These are phyloP conservation scores for Esox niger DNA, from an alignment of 2,113 vertebrate genomes.

Conservation along the genomic window DNA sequence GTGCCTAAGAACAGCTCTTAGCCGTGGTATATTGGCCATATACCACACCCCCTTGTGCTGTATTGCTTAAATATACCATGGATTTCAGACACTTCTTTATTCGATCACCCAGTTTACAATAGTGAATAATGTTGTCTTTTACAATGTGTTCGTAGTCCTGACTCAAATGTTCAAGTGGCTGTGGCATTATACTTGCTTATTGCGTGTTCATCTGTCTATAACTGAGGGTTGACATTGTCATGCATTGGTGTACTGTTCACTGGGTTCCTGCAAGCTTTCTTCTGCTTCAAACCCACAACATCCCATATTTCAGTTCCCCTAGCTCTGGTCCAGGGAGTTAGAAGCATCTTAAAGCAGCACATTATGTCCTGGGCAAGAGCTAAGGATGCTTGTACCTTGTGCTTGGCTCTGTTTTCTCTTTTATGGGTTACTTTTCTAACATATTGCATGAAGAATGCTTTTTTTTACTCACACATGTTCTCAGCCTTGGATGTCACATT, in stretches of 20 bases:
- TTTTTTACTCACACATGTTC: neutral
- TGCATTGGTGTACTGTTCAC: slow-evolving; percentile 35
- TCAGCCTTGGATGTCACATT: slow-evolving; percentile 3
- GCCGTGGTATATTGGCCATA: too few relatives aligned
- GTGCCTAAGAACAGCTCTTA: too few relatives aligned
- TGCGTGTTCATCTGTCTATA: slow-evolving; percentile 34
- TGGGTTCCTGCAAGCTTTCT: slow-evolving; percentile 47
- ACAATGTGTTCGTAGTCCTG: too few relatives aligned
- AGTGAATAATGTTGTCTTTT: neutral
- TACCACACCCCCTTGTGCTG: too few relatives aligned
- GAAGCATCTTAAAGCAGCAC: too few relatives aligned
- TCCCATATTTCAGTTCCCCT: slow-evolving; percentile 1
- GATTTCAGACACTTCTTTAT: too few relatives aligned
- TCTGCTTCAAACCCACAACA: slow-evolving; percentile 11
- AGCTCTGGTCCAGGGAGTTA: too few relatives aligned
- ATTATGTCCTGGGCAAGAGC: too few relatives aligned
- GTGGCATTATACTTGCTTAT: slow-evolving; percentile 64
- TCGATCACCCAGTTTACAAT: too few relatives aligned
- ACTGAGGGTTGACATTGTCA: slow-evolving; percentile 38
- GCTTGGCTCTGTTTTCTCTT: slow-evolving; percentile 11
- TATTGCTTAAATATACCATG: too few relatives aligned
- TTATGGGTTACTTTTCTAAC: slow-evolving; percentile 4
- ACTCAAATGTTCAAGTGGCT: neutral
- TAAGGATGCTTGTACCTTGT: neutral
- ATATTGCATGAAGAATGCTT: slow-evolving; percentile 46